Base-by-base conservation (phyloP, 1,140 invertebrate species). In the Aphelinus atriplicis region DNA sequence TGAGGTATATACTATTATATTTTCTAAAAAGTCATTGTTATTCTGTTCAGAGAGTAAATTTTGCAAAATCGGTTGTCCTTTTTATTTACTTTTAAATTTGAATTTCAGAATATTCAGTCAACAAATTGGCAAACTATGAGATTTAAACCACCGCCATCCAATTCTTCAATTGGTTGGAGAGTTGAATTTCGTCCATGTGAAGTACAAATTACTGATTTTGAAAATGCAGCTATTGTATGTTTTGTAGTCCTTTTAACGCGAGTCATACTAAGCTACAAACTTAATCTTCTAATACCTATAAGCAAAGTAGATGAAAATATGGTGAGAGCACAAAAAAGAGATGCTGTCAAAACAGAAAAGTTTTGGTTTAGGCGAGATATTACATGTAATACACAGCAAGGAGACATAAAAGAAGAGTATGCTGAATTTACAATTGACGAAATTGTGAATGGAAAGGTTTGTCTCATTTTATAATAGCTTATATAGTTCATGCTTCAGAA, bases 111-210 rank as follows among this genome's bases (percentile, higher is more conserved):
- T 84, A 98, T 99, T 81, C 98, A 99, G 87, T 99, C 98, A 1
- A 99, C 98, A 4, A 99, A 99, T 89, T 99, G 98, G 98, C 98
- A 99, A 90, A 99, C 98, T 6, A 99, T 99, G 98, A 91, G 98
- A 26, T 99, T 99, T 88, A 99, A 99, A 88, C 97, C 97, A 61
- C 98, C 98, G 72, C 96, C 96, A 43, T 94, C 95, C 1, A 94
- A 97, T 84, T 98, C 96, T 7, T 92, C 94, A 57, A 99, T 99
- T 85, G 98, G 98, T 26, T 99, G 98, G 98, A 90, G 98, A 77
- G 98, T 99, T 2, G 98, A 99, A 90, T 99, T 99, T 89, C 92
- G 98, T 61, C 98, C 98, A 53, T 99, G 97, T 86, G 98, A 99
- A 90, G 93, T 97, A 4, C 98, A 99, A 89, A 91, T 99, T 67